Evolutionary conservation across 2,797 vertebrate species (phyloP).

Genomic region (Muraenolepis orangiensis): DNA sequence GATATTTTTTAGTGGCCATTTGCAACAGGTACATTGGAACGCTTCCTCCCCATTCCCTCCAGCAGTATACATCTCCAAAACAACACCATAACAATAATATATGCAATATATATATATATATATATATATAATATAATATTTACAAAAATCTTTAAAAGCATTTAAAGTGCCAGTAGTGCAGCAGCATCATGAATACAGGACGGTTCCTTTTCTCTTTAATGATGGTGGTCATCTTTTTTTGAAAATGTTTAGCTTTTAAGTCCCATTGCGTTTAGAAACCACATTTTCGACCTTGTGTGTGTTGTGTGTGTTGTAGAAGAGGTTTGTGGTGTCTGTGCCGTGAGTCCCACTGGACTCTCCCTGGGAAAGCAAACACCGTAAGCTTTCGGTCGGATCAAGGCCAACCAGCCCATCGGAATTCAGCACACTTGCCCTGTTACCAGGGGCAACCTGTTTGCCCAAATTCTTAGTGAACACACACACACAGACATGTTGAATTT

Average conservation of each 20-base stretch:
- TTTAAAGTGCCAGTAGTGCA: too few relatives aligned
- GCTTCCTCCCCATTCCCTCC: too few relatives aligned
- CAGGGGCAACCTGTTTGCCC: conserved; percentile 68
- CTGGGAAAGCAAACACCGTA: conserved; percentile 61
- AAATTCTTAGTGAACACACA: conserved; percentile 58
- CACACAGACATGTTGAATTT: conserved; percentile 63
- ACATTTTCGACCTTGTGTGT: neutral
- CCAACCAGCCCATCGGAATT: conserved; percentile 63
- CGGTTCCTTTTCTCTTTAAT: neutral
- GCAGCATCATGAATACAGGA: too few relatives aligned
- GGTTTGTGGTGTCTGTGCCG: conserved; percentile 19
- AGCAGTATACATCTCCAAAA: too few relatives aligned
- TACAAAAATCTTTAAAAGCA: too few relatives aligned
- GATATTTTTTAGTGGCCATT: too few relatives aligned
- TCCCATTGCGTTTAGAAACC: neutral
- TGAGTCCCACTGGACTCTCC: conserved; percentile 52
- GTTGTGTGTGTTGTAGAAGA: conserved; percentile 7
- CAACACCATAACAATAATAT: too few relatives aligned
- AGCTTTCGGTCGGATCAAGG: conserved; percentile 51
- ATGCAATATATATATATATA: too few relatives aligned
- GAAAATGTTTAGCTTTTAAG: neutral
- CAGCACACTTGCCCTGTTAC: conserved; percentile 62
- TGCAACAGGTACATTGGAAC: too few relatives aligned
- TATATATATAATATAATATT: too few relatives aligned
- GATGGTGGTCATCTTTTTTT: neutral